These are phyloP conservation scores for Diacarnus erythraeanus DNA, from an alignment of 37 sponge, comb jelly and placozoan genomes.

Conservation along the genomic window DNA sequence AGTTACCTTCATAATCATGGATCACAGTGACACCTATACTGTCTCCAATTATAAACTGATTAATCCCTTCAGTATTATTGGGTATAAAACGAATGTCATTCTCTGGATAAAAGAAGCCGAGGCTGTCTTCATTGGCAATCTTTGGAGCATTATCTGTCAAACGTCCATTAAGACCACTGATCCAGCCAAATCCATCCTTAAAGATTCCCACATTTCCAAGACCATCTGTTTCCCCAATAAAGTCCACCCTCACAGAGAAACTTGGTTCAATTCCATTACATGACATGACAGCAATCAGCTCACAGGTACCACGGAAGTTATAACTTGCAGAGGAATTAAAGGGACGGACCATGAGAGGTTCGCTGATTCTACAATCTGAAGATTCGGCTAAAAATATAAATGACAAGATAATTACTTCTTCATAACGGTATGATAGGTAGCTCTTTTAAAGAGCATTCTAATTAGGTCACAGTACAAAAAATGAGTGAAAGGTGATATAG, in stretches of 20 bases:
- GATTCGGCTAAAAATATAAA: not conserved
- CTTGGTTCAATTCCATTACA: constrained; percentile 10
- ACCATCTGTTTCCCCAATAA: not conserved
- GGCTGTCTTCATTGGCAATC: not conserved
- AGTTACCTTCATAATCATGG: not conserved
- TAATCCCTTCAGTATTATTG: not conserved
- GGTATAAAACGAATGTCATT: not conserved
- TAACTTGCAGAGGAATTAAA: constrained; percentile 15
- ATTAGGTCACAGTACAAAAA: no score
- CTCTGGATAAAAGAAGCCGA: not conserved
- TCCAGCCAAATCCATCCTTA: not conserved
- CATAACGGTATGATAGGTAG: no score
- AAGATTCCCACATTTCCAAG: constrained; percentile 40
- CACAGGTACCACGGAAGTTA: constrained; percentile 44
- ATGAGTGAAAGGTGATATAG: no score
- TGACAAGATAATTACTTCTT: no score
- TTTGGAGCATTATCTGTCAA: not conserved
- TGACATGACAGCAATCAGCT: constrained; percentile 20
- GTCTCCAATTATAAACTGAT: not conserved
- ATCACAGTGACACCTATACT: not conserved
- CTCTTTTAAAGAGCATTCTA: no score
- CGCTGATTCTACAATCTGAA: constrained; percentile 25
- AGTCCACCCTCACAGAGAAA: constrained; percentile 55
- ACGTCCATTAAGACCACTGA: constrained; percentile 12
- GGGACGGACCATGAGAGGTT: constrained; percentile 14